Evolutionary conservation across 2,113 vertebrate species (phyloP).

Genomic region (Edolisoma coerulescens): DNA sequence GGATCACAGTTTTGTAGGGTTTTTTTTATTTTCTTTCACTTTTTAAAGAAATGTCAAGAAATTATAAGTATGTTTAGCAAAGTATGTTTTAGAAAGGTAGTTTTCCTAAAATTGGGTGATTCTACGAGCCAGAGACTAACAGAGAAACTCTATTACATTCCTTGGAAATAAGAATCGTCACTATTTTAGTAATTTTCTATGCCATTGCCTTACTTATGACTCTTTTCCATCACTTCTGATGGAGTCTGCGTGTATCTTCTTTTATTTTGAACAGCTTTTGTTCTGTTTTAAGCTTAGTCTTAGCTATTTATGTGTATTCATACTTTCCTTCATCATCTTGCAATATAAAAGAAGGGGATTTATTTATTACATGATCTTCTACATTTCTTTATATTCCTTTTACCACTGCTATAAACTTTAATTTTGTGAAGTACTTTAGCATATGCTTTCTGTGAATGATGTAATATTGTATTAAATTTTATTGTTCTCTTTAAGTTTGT

Average conservation of each 20-base stretch:
- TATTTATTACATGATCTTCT: neutral
- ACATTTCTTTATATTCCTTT: neutral
- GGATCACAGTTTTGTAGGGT: neutral
- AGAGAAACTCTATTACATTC: neutral
- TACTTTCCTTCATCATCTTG: neutral
- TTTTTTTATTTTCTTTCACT: no score
- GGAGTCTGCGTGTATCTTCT: neutral
- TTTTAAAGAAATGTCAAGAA: neutral
- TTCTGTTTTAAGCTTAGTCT: neutral
- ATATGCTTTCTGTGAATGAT: neutral
- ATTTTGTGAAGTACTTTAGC: neutral
- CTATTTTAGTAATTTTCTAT: neutral
- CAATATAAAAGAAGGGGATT: neutral
- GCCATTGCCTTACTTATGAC: neutral
- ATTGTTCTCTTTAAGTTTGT: neutral
- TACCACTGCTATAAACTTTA: neutral
- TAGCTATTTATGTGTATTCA: neutral
- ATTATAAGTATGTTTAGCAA: neutral
- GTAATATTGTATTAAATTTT: neutral
- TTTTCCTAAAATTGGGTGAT: neutral
- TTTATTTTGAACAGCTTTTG: neutral
- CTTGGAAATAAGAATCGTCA: neutral
- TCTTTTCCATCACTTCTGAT: neutral
- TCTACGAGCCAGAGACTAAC: neutral
- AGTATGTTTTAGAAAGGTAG: neutral